A percentile compares a stretch with the other conserved stretches of the same genome.
phyloP scores from a whole-genome alignment of 1,140 invertebrate species.

The Drosophila kepulauana region DNA sequence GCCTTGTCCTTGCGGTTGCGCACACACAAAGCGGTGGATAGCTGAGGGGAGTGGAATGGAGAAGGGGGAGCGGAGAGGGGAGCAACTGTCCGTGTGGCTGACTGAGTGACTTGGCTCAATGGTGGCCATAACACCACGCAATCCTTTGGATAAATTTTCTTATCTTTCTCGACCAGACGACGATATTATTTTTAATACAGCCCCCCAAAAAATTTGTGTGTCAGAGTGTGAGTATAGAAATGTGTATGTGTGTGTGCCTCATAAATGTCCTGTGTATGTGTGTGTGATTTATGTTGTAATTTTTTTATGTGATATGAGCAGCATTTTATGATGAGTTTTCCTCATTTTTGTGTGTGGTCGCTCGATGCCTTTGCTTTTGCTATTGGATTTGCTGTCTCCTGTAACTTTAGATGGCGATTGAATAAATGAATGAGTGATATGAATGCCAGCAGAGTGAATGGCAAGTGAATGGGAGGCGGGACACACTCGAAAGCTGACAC shows the following conservation, averaged over 20 bases:
- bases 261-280: slow-evolving; percentile 26
- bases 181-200: slow-evolving; percentile 84
- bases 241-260: slow-evolving; percentile 35
- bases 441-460: slow-evolving; percentile 9
- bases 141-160: slow-evolving; percentile 85
- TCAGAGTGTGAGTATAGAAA: slow-evolving; percentile 37
- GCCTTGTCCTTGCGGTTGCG: slow-evolving; percentile 74
- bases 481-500: not conserved
- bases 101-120: slow-evolving; percentile 44
- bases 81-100: slow-evolving; percentile 6
- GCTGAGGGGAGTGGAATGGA: too few relatives aligned
- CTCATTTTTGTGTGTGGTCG: slow-evolving; percentile 45
- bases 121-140: slow-evolving; percentile 75
- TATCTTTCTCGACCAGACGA: slow-evolving; percentile 84
- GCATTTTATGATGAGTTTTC: slow-evolving; percentile 59
- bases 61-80: not conserved
- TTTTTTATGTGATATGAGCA: slow-evolving; percentile 72
- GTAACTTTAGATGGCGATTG: slow-evolving; percentile 17
- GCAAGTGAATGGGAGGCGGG: slow-evolving; percentile 6
- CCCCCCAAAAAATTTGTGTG: slow-evolving; percentile 50
- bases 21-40: slow-evolving; percentile 41
- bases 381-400: not conserved
- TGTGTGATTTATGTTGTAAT: slow-evolving; percentile 81
- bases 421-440: slow-evolving; percentile 20
- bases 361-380: too few relatives aligned